Evolutionary conservation across 2,888 invertebrate genomes (phyloP).

Genomic region (Tubulanus polymorphus): DNA sequence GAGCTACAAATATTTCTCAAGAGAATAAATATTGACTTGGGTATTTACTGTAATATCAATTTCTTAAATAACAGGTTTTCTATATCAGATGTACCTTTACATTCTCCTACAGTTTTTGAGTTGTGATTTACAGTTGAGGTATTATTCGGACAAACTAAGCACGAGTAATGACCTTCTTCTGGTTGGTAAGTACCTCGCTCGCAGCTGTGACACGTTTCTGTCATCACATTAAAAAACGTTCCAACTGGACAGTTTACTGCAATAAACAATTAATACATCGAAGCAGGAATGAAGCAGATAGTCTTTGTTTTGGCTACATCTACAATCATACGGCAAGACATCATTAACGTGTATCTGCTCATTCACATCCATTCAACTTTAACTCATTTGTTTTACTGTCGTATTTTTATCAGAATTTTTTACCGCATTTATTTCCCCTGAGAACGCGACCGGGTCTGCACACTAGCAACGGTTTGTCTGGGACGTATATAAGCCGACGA

Average conservation of each 20-base stretch:
- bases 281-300: neutral
- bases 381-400: too few species aligned
- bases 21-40: too few species aligned
- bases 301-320: too few species aligned
- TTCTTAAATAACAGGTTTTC: too few species aligned
- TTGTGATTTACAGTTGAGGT: constrained; percentile 59
- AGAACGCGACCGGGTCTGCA: constrained; percentile 60
- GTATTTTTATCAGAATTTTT: too few species aligned
- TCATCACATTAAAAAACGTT: constrained; percentile 60
- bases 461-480: constrained; percentile 34
- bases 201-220: constrained; percentile 61
- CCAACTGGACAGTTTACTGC: constrained; percentile 65
- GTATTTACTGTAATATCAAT: too few species aligned
- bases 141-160: constrained; percentile 60
- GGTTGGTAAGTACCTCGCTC: constrained; percentile 62
- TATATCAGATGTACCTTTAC: constrained; percentile 45
- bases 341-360: too few species aligned
- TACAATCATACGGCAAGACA: too few species aligned
- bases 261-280: constrained; percentile 16
- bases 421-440: constrained; percentile 61
- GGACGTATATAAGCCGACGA: constrained; percentile 32
- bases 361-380: too few species aligned
- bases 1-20: constrained; percentile 33
- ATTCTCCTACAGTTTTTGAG: constrained; percentile 51
- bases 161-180: constrained; percentile 58